Evolutionary conservation across 2,113 vertebrate species (phyloP), one percentile per base, ranked within the genome.

Genomic region (Falco punctatus): DNA sequence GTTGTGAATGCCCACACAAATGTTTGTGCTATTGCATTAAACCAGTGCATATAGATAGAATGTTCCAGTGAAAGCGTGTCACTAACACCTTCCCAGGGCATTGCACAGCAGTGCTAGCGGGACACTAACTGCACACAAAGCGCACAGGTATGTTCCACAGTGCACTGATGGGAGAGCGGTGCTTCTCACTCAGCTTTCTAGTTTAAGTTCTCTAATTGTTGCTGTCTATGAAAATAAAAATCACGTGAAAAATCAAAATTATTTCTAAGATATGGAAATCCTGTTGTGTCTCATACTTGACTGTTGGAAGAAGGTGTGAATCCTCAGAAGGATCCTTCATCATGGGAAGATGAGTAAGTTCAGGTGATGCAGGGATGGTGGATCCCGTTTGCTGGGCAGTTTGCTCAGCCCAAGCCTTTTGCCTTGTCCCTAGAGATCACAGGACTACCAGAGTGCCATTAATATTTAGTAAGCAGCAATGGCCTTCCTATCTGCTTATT

Each of bases 81-180:
- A 3, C 16, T 23, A 5, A 21, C 5, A 48, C 24, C 42, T 40
- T 59, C 24, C 42, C 38, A 40, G 46, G 66, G 52, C 38, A 23
- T 4, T 8, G 27, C 19, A 10, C 13, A 44, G 62, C 21, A 12
- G 8, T 15, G 48, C 30, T 32, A 14, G 24, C 0, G 1, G 44
- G 58, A 40, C 35, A 30, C 38, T 12, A 46, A 15, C 49, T 30
- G 85, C 62, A 27, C 64, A 13, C 20, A n/a, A 18, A 75, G 49
- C 23, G 8, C 28, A 1, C 0, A 3, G 51, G 6, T 22, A 16
- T 1, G 0, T 61, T 46, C 52, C 64, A 66, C 62, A 42, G 15
- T 3, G 11, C 51, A 1, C 2, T 33, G 57, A 6, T 32, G 74
- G 69, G 28, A 86, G 5, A 73, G 32, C 8, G 61, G 16, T 1